Percentiles rank a stretch among this genome's conserved stretches.
Evolutionary conservation across 2,113 vertebrate species (phyloP).

Genomic region (Ptilorrhoa leucosticta): DNA sequence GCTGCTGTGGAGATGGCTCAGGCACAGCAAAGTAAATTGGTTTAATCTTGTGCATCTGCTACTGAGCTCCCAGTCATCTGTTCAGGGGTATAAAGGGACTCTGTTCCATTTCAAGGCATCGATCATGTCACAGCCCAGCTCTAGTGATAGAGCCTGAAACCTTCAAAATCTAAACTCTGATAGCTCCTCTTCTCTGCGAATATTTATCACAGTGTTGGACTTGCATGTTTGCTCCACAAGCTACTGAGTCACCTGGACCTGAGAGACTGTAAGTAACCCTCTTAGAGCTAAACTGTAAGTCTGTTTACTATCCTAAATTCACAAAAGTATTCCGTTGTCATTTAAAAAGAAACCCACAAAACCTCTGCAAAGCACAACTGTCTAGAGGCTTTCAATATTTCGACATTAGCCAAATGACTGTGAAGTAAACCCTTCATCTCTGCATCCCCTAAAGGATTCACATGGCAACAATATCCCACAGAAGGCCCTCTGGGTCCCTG

Average conservation of each 20-base stretch:
- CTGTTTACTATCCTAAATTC: neutral
- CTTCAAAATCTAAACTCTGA: neutral
- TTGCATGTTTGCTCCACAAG: neutral
- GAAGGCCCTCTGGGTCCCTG: constrained; percentile 14
- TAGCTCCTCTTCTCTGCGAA: neutral
- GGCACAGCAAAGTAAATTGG: neutral
- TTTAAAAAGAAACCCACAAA: neutral
- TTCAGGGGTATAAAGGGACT: neutral
- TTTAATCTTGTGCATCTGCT: constrained; percentile 31
- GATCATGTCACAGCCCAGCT: neutral
- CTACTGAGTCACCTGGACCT: neutral
- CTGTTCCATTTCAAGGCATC: neutral
- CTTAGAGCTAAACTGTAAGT: neutral
- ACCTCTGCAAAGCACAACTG: neutral
- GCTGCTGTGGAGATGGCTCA: neutral
- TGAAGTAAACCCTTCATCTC: neutral
- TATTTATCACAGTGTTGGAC: neutral
- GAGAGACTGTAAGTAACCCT: neutral
- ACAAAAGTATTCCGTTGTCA: neutral
- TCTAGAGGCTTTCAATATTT: neutral
- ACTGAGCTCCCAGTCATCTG: neutral
- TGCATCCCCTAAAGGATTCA: constrained; percentile 12
- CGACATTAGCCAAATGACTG: neutral
- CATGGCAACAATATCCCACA: constrained; percentile 13
- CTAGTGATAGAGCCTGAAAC: neutral